These are phyloP conservation scores for Passer domesticus DNA, from an alignment of 2,113 vertebrate species.

Conservation along the genomic window DNA sequence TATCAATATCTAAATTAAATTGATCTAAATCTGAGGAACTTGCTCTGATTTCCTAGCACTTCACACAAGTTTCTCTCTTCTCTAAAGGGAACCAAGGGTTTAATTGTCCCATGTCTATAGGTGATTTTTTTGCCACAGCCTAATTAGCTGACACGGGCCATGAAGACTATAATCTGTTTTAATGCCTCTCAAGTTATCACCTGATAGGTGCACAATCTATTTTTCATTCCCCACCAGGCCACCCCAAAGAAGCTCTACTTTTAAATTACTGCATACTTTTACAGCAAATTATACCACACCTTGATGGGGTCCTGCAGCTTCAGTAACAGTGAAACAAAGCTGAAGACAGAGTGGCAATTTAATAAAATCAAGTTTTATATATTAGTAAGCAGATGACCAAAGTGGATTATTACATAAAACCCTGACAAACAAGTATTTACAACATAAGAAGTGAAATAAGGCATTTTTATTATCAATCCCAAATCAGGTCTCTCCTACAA, in stretches of 20 bases:
- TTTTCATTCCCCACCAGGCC: neutral
- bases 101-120: neutral
- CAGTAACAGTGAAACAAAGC: neutral
- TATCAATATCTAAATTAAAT: neutral
- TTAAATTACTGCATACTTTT: neutral
- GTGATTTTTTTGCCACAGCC: neutral
- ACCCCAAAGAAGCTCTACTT: neutral
- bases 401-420: neutral
- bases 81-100: neutral
- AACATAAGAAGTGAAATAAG: neutral
- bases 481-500: neutral
- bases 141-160: neutral
- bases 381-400: neutral
- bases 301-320: neutral
- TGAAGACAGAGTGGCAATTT: neutral
- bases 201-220: neutral
- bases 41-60: neutral
- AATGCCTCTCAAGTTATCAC: neutral
- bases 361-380: neutral
- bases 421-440: neutral
- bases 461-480: neutral
- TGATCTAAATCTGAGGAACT: neutral
- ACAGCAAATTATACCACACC: neutral
- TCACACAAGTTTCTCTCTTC: neutral
- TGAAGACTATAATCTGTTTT: neutral